Conservation (phyloP, 2,797 vertebrate genomes). For the Gastrophryne carolinensis region DNA sequence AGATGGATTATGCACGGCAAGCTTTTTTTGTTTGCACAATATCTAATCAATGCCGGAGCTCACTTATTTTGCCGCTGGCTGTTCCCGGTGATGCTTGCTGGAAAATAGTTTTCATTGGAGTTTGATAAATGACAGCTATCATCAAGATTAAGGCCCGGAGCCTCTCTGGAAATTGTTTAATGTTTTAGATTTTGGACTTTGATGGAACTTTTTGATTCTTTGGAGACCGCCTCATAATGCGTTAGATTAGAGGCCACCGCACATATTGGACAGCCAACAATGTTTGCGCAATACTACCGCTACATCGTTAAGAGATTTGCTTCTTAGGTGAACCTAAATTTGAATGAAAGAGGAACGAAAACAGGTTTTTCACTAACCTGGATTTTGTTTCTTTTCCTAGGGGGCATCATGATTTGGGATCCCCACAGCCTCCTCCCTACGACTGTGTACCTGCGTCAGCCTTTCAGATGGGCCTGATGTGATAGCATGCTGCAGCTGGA, state of each 20-base stretch:
- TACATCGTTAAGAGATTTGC: background rate
- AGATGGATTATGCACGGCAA: conserved; percentile 40
- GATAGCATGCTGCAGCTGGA: no score
- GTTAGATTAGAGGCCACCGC: background rate
- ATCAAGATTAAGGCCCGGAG: conserved; percentile 44
- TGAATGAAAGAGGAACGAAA: no score
- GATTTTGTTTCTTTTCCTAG: no score
- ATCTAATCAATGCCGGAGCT: conserved; percentile 48
- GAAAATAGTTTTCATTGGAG: conserved; percentile 49
- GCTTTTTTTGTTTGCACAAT: conserved; percentile 44
- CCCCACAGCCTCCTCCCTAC: no score
- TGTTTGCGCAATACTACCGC: background rate
- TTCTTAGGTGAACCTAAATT: no score
- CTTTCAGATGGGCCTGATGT: no score
- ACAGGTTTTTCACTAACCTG: no score
- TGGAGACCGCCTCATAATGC: background rate
- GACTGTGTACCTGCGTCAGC: no score
- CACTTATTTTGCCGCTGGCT: conserved; percentile 44
- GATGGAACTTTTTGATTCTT: conserved; percentile 7
- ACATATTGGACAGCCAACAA: background rate
- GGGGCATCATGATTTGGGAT: no score
- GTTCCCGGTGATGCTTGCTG: conserved; percentile 35
- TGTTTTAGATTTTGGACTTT: conserved; percentile 40
- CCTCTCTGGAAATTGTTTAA: conserved; percentile 42
- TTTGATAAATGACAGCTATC: conserved; percentile 52